A percentile compares a stretch with the other conserved stretches of the same genome.
These are phyloP conservation scores for Neodiprion pinetum DNA, from an alignment of 1,140 invertebrate species.

Conservation along the genomic window DNA sequence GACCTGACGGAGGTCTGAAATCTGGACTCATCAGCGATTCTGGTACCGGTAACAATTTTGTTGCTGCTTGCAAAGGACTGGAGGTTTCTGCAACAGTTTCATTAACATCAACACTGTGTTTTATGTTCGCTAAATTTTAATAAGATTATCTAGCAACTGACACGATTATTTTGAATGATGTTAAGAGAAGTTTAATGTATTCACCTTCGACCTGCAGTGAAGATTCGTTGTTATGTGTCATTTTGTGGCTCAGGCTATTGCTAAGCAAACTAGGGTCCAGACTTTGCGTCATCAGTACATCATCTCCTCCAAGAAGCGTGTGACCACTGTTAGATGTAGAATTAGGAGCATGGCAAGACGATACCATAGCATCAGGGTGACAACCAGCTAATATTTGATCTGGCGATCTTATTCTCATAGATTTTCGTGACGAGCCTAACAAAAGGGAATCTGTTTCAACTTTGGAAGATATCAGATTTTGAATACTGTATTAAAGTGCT, in stretches of 20 bases:
- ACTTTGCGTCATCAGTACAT: constrained; percentile 70
- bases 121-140: neutral
- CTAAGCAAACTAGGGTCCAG: constrained; percentile 65
- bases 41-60: constrained; percentile 84
- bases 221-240: constrained; percentile 25
- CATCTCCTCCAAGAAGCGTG: constrained; percentile 44
- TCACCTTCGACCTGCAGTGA: constrained; percentile 49
- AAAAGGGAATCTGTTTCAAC: constrained; percentile 24
- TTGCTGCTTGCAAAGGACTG: constrained; percentile 78
- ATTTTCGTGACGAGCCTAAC: constrained; percentile 50
- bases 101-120: constrained; percentile 10
- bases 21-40: constrained; percentile 86
- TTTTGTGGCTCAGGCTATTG: constrained; percentile 47
- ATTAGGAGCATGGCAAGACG: constrained; percentile 52
- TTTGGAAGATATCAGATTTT: constrained; percentile 11
- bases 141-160: neutral
- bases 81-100: constrained; percentile 45
- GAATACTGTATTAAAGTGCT: constrained; percentile 23
- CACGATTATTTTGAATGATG: neutral
- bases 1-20: constrained; percentile 66
- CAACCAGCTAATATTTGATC: constrained; percentile 76
- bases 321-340: constrained; percentile 53
- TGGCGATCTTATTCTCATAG: constrained; percentile 68
- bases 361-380: constrained; percentile 61
- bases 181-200: too few relatives aligned